phyloP scores from a whole-genome alignment of 2,113 vertebrate species.

The Miniopterus natalensis region DNA sequence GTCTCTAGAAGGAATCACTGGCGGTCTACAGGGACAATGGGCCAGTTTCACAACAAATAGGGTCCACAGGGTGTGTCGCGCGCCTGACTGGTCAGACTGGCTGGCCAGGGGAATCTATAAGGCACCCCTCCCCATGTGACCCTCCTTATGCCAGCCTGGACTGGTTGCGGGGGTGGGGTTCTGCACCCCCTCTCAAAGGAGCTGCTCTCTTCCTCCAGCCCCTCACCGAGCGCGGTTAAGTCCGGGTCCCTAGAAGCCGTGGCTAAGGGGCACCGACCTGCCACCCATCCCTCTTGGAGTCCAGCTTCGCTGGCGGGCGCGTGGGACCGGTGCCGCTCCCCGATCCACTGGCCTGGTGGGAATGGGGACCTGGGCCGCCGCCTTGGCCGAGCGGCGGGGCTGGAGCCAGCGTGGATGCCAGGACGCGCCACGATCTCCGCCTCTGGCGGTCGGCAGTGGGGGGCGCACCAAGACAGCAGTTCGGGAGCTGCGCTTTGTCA shows the following conservation, averaged over 20 bases:
- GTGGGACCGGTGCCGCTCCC: rapidly evolving
- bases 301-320: not conserved
- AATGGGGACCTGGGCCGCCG: not conserved
- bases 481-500: conserved; percentile 76
- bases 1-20: not conserved
- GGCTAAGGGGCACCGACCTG: not conserved
- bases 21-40: not conserved
- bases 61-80: not conserved
- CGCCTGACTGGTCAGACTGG: not conserved
- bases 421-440: conserved; percentile 80
- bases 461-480: conserved; percentile 92
- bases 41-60: not conserved
- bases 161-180: not conserved
- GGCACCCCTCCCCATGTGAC: not conserved
- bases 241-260: not conserved
- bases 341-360: too few relatives aligned
- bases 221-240: not conserved
- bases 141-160: not conserved
- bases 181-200: not conserved
- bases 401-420: not conserved
- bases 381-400: not conserved
- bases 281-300: not conserved
- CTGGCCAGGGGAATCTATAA: not conserved
- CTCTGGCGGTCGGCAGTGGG: conserved; percentile 89
- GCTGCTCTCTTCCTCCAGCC: not conserved